Conservation (phyloP, 2,888 invertebrate species). For the Agrochola litura region DNA sequence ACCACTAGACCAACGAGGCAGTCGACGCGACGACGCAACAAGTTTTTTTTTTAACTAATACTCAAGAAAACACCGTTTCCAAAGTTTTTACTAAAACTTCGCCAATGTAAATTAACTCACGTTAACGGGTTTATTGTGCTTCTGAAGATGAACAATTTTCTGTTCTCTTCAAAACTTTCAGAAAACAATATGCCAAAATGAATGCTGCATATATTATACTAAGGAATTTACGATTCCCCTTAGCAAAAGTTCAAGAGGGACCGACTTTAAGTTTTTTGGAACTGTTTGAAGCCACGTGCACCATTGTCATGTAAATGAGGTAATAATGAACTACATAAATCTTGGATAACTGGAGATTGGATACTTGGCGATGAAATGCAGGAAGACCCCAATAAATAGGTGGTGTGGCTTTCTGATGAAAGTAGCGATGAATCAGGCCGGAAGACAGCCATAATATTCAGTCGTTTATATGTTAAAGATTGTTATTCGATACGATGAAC, state of each 20-base stretch:
- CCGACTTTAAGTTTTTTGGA: constrained; percentile 43
- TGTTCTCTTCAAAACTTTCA: constrained; percentile 34
- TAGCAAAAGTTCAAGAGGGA: constrained; percentile 32
- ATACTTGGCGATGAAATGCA: constrained; percentile 29
- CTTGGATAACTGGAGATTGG: constrained; percentile 37
- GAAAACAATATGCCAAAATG: constrained; percentile 45
- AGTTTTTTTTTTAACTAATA: constrained; percentile 2
- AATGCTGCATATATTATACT: constrained; percentile 47
- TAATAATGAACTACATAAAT: constrained; percentile 55
- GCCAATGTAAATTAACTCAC: constrained; percentile 43
- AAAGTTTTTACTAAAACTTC: constrained; percentile 24
- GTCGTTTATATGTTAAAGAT: constrained; percentile 46
- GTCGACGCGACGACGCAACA: no score
- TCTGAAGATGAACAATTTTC: constrained; percentile 29
- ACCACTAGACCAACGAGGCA: no score
- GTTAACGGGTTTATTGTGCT: constrained; percentile 37
- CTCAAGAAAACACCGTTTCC: constrained; percentile 13
- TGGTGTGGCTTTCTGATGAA: constrained; percentile 11
- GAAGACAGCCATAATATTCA: constrained; percentile 26
- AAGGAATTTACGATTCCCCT: constrained; percentile 41
- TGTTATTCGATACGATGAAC: constrained; percentile 18
- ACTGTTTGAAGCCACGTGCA: constrained; percentile 32
- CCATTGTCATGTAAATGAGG: constrained; percentile 57
- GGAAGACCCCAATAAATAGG: constrained; percentile 43
- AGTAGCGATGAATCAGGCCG: constrained; percentile 7